Conservation (phyloP, 2,888 invertebrate species). For the Ormyrus rosae region DNA sequence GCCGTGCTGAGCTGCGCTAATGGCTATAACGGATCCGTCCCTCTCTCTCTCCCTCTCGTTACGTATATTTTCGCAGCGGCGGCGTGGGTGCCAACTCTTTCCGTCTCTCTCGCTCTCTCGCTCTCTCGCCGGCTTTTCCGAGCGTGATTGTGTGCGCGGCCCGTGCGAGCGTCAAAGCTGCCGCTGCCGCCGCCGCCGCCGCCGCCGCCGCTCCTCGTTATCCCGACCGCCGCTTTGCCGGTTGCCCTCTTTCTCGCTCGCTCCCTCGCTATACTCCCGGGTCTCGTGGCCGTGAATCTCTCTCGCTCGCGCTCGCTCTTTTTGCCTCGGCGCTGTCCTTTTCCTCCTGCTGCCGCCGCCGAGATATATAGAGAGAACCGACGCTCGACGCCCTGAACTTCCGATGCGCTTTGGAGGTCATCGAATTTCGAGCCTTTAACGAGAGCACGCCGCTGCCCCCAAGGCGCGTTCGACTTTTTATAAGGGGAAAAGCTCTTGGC, state of each 20-base stretch:
- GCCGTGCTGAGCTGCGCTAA: slow-evolving; percentile 11
- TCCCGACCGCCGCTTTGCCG: slow-evolving; percentile 1
- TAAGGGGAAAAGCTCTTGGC: no score
- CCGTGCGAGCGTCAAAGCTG: slow-evolving; percentile 12
- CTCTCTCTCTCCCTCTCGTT: not conserved
- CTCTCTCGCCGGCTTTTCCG: slow-evolving; percentile 13
- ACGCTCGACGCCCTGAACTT: slow-evolving; percentile 5
- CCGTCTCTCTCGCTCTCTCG: slow-evolving; percentile 14
- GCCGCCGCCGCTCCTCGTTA: slow-evolving; percentile 9
- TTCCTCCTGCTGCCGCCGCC: slow-evolving; percentile 3
- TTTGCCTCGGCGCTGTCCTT: slow-evolving; percentile 12
- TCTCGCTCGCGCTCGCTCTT: not conserved
- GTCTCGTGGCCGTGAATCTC: slow-evolving; percentile 40
- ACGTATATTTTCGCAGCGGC: slow-evolving; percentile 17
- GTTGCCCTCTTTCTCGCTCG: slow-evolving; percentile 18
- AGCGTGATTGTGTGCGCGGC: slow-evolving; percentile 34
- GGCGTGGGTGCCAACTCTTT: slow-evolving; percentile 38
- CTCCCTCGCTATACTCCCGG: not conserved
- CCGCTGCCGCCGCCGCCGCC: slow-evolving; percentile 6
- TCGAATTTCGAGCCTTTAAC: slow-evolving; percentile 5
- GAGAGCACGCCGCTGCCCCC: not conserved
- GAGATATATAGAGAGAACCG: not conserved
- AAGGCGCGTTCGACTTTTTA: not conserved
- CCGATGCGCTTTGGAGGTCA: slow-evolving; percentile 31
- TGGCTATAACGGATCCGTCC: slow-evolving; percentile 19